Evolutionary conservation across 1,140 invertebrate genomes (phyloP).

Genomic region (Drosophila bipectinata): DNA sequence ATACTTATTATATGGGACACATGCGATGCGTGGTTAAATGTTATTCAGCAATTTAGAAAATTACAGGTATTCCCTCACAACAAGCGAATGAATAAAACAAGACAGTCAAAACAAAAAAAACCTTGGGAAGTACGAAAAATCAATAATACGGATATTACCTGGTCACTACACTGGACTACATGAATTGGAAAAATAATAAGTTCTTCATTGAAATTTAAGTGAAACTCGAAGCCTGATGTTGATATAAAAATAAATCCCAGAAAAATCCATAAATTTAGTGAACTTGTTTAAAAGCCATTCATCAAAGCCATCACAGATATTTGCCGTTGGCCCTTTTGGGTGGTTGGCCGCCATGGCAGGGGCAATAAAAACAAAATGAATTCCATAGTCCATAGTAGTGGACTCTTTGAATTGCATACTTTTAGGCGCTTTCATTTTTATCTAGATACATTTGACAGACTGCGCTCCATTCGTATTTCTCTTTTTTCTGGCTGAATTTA

Average conservation of each 20-base stretch:
- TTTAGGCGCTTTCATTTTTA: slow-evolving; percentile 47
- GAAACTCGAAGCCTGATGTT: not conserved
- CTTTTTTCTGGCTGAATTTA: slow-evolving; percentile 20
- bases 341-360: not conserved
- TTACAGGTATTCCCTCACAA: slow-evolving; percentile 33
- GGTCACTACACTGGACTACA: not conserved
- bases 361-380: slow-evolving; percentile 20
- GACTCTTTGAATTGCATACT: slow-evolving; percentile 44
- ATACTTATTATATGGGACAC: slow-evolving; percentile 48
- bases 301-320: slow-evolving; percentile 11
- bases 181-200: not conserved
- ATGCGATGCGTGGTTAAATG: slow-evolving; percentile 3
- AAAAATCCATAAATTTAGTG: not conserved
- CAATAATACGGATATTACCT: slow-evolving; percentile 16
- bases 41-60: slow-evolving; percentile 53
- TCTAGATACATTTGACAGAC: slow-evolving; percentile 56
- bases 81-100: not conserved
- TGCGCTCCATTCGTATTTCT: slow-evolving; percentile 12
- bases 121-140: slow-evolving; percentile 8
- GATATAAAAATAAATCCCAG: not conserved
- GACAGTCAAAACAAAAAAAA: slow-evolving; percentile 7
- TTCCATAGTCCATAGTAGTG: not conserved
- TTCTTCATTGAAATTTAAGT: not conserved
- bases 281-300: not conserved
- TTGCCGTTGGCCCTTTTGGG: slow-evolving; percentile 18